A percentile compares a stretch with the other conserved stretches of the same genome.
phyloP scores from a whole-genome alignment of 2,797 vertebrate species.

The Astyanax mexicanus region DNA sequence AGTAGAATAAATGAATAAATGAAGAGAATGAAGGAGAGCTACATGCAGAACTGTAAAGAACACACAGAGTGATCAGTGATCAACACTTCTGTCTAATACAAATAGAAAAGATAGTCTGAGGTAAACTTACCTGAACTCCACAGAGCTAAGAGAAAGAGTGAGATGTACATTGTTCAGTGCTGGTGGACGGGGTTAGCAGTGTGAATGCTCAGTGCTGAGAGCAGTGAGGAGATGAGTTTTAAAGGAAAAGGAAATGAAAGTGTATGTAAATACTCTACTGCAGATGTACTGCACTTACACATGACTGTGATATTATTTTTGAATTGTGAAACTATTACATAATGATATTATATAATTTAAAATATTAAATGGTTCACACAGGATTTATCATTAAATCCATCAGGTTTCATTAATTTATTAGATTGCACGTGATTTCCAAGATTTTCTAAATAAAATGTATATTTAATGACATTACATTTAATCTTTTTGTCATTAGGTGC shows the following conservation, averaged over 20 bases:
- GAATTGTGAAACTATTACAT: no score
- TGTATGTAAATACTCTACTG: background rate
- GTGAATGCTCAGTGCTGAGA: background rate
- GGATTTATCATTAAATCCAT: no score
- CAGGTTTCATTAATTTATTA: no score
- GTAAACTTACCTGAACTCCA: background rate
- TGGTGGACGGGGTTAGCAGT: background rate
- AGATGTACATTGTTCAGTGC: background rate
- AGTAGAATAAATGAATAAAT: background rate
- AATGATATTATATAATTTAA: no score
- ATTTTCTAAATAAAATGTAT: no score
- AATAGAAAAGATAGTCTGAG: no score
- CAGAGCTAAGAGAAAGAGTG: background rate
- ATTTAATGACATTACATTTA: no score
- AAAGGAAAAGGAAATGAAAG: slow-evolving; percentile 7
- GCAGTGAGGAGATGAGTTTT: background rate
- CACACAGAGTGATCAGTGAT: background rate
- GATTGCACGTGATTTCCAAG: no score
- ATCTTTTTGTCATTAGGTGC: no score
- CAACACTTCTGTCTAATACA: background rate
- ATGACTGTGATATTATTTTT: background rate
- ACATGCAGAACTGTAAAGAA: background rate
- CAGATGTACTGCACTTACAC: background rate
- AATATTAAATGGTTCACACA: no score
- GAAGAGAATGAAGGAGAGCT: background rate